Conservation (phyloP, 2,797 vertebrate genomes). For the Tympanoctomys barrerae region DNA sequence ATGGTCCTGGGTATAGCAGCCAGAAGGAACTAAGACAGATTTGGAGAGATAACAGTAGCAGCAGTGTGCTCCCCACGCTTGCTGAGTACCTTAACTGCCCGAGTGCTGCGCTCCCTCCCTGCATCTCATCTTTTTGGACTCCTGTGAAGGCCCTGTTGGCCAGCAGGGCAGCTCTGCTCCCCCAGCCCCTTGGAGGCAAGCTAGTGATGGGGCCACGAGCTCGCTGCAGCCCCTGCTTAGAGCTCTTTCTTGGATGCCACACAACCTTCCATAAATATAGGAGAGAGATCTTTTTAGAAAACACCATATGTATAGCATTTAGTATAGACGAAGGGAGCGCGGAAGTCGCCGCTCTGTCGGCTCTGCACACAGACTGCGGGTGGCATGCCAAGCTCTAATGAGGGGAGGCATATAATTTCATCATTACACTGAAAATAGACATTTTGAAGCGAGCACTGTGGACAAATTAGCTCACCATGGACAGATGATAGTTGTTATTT, state of each 20-base stretch:
- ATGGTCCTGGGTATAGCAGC: neutral
- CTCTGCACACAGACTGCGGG: conserved; percentile 72
- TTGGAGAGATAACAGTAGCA: neutral
- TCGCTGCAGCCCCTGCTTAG: neutral
- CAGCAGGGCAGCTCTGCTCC: neutral
- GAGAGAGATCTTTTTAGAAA: conserved; percentile 50
- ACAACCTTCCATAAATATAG: conserved; percentile 61
- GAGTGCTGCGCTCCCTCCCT: neutral
- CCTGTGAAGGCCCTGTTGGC: neutral
- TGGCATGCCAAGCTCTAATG: conserved; percentile 71
- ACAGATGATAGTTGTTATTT: conserved; percentile 71
- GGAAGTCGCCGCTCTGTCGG: conserved; percentile 70
- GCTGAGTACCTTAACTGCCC: neutral
- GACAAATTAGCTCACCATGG: conserved; percentile 71
- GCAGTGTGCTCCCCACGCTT: neutral
- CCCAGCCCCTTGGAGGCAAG: neutral
- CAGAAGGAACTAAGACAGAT: neutral
- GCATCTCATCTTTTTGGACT: neutral
- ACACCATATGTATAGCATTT: conserved; percentile 68
- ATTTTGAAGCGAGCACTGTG: conserved; percentile 63
- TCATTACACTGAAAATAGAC: conserved; percentile 76
- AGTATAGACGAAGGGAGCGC: conserved; percentile 64
- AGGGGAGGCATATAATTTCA: conserved; percentile 73
- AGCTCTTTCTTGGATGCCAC: conserved; percentile 56
- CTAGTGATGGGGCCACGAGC: neutral